Conservation (phyloP, 1,140 invertebrate species). For the Drosophila setifemur region DNA sequence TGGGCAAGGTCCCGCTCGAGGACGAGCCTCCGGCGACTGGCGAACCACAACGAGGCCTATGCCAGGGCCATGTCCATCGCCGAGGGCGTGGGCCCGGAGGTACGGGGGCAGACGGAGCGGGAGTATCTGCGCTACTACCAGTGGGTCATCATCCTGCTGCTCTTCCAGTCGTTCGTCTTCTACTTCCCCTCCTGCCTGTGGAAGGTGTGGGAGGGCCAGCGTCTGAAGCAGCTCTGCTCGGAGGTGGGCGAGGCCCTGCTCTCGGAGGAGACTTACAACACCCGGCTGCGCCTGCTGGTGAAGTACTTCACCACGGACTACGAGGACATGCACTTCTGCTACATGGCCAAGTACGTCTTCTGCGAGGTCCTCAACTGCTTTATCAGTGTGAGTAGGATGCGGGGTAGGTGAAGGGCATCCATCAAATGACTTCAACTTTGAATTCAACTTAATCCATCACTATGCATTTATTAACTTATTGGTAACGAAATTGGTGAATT, state of each 20-base stretch:
- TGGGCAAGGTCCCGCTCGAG: background rate
- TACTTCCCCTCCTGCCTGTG: slow-evolving; percentile 89
- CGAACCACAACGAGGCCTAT: slow-evolving; percentile 59
- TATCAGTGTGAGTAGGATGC: slow-evolving; percentile 85
- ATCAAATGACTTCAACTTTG: no score
- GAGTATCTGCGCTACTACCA: slow-evolving; percentile 92
- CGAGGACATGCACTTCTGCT: slow-evolving; percentile 86
- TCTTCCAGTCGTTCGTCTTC: slow-evolving; percentile 90
- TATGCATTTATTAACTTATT: no score
- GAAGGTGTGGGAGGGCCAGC: slow-evolving; percentile 90
- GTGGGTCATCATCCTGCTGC: slow-evolving; percentile 92
- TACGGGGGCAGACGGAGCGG: slow-evolving; percentile 83
- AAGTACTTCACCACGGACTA: slow-evolving; percentile 85
- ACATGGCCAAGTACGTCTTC: slow-evolving; percentile 87
- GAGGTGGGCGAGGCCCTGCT: slow-evolving; percentile 83
- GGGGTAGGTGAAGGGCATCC: background rate
- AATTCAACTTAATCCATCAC: no score
- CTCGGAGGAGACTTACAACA: slow-evolving; percentile 84
- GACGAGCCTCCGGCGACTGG: slow-evolving; percentile 6
- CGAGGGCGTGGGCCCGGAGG: slow-evolving; percentile 66
- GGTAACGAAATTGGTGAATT: no score
- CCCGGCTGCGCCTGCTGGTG: slow-evolving; percentile 84
- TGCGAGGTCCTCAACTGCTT: slow-evolving; percentile 89
- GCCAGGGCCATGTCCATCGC: slow-evolving; percentile 60
- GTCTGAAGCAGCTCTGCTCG: slow-evolving; percentile 83